These are phyloP conservation scores for Acridotheres tristis DNA, from an alignment of 2,797 vertebrate genomes.

Conservation along the genomic window DNA sequence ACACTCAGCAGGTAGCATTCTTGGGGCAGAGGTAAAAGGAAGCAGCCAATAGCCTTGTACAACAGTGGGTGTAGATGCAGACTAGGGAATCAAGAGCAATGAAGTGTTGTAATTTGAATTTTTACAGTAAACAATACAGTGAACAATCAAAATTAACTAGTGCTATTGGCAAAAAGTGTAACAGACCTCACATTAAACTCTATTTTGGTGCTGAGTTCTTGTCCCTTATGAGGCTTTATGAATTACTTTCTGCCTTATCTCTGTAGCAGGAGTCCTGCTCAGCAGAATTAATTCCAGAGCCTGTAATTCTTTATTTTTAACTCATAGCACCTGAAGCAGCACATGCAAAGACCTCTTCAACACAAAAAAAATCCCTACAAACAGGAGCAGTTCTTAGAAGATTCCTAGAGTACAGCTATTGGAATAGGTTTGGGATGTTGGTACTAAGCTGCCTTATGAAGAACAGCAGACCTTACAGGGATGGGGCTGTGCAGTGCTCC, in stretches of 20 bases:
- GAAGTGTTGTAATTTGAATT: neutral
- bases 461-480: neutral
- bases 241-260: neutral
- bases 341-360: neutral
- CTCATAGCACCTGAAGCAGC: neutral
- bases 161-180: neutral
- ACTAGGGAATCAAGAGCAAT: neutral
- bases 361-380: neutral
- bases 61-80: neutral
- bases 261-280: neutral
- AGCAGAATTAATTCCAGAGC: neutral
- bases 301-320: neutral
- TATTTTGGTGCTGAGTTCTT: neutral
- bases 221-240: neutral
- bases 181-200: neutral
- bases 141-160: neutral
- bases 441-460: neutral
- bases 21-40: neutral
- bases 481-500: neutral
- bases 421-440: neutral
- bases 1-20: neutral
- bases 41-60: neutral
- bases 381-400: neutral
- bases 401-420: neutral
- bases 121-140: neutral